phyloP scores from a whole-genome alignment of 2,797 vertebrate genomes.

The Falco berigora region DNA sequence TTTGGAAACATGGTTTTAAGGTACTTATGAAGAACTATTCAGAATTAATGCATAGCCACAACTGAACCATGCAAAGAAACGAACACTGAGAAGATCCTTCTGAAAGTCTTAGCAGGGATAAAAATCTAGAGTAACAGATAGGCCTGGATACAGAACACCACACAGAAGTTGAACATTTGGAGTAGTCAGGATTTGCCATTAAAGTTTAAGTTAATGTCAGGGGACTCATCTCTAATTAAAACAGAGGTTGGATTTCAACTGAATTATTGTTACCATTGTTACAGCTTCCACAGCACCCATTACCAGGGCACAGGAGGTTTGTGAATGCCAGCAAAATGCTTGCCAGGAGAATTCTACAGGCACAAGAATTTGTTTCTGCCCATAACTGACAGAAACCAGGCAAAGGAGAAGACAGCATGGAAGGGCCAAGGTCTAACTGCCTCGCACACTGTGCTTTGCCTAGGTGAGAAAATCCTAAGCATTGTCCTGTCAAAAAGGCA shows the following conservation, averaged over 20 bases:
- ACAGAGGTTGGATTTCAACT: not conserved
- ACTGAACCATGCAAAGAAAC: not conserved
- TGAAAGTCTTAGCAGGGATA: not conserved
- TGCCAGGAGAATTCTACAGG: not conserved
- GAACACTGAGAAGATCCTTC: not conserved
- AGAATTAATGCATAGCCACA: not conserved
- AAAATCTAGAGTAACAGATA: not conserved
- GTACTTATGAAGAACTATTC: not conserved
- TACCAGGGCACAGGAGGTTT: not conserved
- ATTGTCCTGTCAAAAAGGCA: not conserved
- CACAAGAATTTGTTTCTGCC: not conserved
- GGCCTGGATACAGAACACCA: not conserved
- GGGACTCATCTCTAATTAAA: not conserved
- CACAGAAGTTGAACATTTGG: not conserved
- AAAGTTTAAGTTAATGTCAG: not conserved
- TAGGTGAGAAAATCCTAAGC: not conserved
- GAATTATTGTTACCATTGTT: not conserved
- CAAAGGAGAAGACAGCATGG: not conserved
- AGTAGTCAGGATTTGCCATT: not conserved
- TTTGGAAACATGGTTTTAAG: not conserved
- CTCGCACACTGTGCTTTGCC: not conserved
- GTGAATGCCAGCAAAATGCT: not conserved
- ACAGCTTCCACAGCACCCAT: not conserved
- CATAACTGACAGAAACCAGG: not conserved
- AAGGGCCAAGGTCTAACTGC: not conserved